Evolutionary conservation across 2,113 vertebrate species (phyloP), one percentile per base, ranked within the genome.

Genomic region (Alligator sinensis): DNA sequence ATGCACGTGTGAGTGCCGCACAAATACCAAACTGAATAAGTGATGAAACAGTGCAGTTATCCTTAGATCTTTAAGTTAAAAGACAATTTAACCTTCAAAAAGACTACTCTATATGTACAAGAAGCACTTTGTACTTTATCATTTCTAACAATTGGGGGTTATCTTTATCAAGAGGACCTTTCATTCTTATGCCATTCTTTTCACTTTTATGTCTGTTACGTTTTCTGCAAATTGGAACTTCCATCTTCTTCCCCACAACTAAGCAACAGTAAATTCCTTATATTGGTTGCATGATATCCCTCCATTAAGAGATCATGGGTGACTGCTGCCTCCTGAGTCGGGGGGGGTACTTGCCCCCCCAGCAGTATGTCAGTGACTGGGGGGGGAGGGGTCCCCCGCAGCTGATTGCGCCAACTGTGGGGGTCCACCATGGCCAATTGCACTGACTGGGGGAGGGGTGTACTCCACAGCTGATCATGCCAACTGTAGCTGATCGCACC

Each of bases 1-100:
- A 77, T 62, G 76, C 9, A 63, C 14, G 68, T 10, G 38, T 15
- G 47, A 0, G 0, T 24, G 7, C 34, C 58, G 59, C 21, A 54
- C 70, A 91, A 77, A 80, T 47, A 47, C 47, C 47, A 82, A 54
- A 82, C 63, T 30, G 1, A 92, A 5, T 61, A 80, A 82, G 47
- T 90, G 66, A 86, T 25, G 25, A 87, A 84, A 75, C 18, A 57
- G 21, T 9, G 17, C 47, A 27, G 1, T 24, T 78, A 28, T 72
- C 92, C 55, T 75, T 75, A 78, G 2, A 14, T 77, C 78, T 93
- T 88, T 19, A 47, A 27, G 5, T 58, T 5, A 1, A 68, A 38
- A 1, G 28, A 66, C 84, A 38, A 4, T 89, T 77, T 16, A 72
- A n/a, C 24, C 34, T 3, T 47, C 19, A 38, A 24, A 60, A 82